A percentile compares a stretch with the other conserved stretches of the same genome.
Evolutionary conservation across 2,113 vertebrate species (phyloP).

Genomic region (Callocephalon fimbriatum): DNA sequence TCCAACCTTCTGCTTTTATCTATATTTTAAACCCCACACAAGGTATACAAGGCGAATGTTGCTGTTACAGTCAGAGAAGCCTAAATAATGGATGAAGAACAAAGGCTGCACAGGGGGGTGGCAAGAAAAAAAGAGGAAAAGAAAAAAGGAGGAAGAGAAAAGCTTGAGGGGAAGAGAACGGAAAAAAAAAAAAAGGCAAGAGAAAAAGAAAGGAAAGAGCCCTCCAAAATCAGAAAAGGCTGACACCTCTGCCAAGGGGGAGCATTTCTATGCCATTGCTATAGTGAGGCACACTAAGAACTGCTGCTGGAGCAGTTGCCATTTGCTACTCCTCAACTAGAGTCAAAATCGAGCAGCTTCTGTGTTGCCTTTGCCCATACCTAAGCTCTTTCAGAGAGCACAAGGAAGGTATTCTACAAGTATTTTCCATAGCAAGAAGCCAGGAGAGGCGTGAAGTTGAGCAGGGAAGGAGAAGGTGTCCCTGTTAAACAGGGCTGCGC

Average conservation of each 20-base stretch:
- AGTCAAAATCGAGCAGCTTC: rapidly evolving
- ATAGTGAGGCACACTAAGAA: neutral
- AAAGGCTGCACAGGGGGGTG: slow-evolving; percentile 71
- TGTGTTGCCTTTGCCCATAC: neutral
- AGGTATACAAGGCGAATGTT: slow-evolving; percentile 89
- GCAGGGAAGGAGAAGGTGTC: rapidly evolving
- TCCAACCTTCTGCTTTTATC: slow-evolving; percentile 94
- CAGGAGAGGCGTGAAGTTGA: neutral
- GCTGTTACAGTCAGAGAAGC: slow-evolving; percentile 87
- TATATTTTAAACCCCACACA: slow-evolving; percentile 98
- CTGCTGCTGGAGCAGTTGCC: neutral
- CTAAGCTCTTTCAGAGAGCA: neutral
- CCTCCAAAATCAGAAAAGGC: neutral
- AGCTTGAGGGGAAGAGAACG: neutral
- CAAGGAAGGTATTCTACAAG: neutral
- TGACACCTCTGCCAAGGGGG: neutral
- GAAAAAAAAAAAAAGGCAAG: neutral
- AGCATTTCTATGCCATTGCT: neutral
- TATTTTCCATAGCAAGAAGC: rapidly evolving
- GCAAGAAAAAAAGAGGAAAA: neutral
- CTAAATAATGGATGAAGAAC: slow-evolving; percentile 91
- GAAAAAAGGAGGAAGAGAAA: neutral
- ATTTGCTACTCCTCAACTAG: neutral
- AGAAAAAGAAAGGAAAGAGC: neutral
- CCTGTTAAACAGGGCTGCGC: neutral